Conservation (phyloP, 2,797 vertebrate genomes). For the Acanthornis magna region DNA sequence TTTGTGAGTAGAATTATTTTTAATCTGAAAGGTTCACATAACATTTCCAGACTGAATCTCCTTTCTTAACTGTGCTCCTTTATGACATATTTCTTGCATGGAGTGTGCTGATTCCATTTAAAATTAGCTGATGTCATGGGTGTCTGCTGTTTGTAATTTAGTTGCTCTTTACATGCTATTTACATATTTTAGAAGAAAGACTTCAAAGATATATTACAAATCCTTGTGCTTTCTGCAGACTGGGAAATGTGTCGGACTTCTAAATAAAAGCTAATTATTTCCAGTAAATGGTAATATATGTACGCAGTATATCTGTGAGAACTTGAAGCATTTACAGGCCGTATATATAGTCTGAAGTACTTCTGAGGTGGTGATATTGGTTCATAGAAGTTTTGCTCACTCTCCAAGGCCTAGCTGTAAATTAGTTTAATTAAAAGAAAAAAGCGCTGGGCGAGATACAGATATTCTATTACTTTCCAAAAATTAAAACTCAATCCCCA, state of each 20-base stretch:
- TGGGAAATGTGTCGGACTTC: neutral
- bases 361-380: neutral
- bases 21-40: constrained; percentile 1
- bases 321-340: neutral
- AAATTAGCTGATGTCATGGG: neutral
- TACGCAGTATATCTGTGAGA: neutral
- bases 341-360: neutral
- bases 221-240: neutral
- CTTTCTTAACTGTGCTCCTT: neutral
- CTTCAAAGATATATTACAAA: neutral
- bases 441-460: neutral
- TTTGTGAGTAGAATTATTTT: constrained; percentile 38
- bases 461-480: neutral
- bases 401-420: neutral
- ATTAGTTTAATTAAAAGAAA: neutral
- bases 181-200: neutral
- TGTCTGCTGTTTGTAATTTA: neutral
- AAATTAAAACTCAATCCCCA: neutral
- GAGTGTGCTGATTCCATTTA: neutral
- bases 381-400: neutral
- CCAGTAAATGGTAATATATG: neutral
- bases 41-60: neutral
- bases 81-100: neutral
- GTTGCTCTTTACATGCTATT: neutral
- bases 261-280: neutral